phyloP scores from a whole-genome alignment of 2,113 vertebrate genomes.

The Ictidomys tridecemlineatus region DNA sequence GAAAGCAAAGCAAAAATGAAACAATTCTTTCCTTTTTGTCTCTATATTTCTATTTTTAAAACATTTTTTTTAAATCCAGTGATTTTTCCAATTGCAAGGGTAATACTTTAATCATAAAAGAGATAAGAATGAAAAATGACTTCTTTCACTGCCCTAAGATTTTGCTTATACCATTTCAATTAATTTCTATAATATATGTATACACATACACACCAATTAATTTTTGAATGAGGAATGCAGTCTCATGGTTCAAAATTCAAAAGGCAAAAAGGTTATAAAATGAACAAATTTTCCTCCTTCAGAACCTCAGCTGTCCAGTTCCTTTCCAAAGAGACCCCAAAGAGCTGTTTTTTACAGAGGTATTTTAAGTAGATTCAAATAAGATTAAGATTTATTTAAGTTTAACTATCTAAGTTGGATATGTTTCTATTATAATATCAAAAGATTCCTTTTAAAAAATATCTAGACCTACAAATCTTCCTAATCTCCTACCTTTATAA shows the following conservation, averaged over 20 bases:
- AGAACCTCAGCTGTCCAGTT: neutral
- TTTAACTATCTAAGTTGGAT: neutral
- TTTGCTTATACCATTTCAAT: constrained; percentile 32
- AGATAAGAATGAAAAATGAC: too few relatives aligned
- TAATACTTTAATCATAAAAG: constrained; percentile 44
- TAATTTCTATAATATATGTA: neutral
- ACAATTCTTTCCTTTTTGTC: neutral
- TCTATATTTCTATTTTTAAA: constrained; percentile 42
- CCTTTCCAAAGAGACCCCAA: neutral
- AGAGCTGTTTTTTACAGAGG: neutral
- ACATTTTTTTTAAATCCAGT: neutral
- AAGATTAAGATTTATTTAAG: neutral
- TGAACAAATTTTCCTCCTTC: neutral
- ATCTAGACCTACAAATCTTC: too few relatives aligned
- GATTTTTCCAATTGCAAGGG: constrained; percentile 4
- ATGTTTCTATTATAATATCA: neutral
- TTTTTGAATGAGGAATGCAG: neutral
- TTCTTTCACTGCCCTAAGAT: too few relatives aligned
- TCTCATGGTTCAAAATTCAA: constrained; percentile 39
- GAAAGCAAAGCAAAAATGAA: constrained; percentile 57
- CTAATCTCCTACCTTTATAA: too few relatives aligned
- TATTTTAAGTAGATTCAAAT: constrained; percentile 27
- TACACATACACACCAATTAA: neutral
- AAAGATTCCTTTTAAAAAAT: neutral
- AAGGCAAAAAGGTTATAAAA: neutral